A percentile compares a stretch with the other conserved stretches of the same genome.
Conservation (phyloP, 2,113 vertebrate species). For the Amia ocellicauda region DNA sequence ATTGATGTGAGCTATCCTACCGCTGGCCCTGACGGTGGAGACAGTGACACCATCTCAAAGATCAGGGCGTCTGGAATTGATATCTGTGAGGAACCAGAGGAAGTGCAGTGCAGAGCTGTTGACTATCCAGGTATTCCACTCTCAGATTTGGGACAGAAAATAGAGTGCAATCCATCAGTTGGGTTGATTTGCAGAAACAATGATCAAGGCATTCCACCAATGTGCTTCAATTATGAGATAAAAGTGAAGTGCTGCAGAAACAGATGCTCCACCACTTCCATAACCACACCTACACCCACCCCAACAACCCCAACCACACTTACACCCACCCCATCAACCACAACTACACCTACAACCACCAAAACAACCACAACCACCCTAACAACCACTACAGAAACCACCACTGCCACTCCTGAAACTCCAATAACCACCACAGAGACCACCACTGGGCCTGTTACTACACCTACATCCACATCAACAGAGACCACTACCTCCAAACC, state of each 20-base stretch:
- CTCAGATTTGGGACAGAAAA: conserved; percentile 36
- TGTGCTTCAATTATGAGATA: conserved; percentile 57
- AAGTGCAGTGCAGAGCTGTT: conserved; percentile 44
- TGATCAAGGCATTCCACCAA: conserved; percentile 41
- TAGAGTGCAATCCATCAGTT: conserved; percentile 41
- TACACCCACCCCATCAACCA: conserved; percentile 2
- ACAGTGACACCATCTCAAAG: conserved; percentile 48
- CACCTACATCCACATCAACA: neutral
- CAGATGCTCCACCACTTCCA: neutral
- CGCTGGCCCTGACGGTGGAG: conserved; percentile 36
- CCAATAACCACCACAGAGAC: neutral
- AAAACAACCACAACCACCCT: neutral
- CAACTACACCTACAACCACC: neutral
- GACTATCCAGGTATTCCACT: conserved; percentile 34
- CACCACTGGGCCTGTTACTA: neutral
- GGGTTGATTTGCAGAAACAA: conserved; percentile 60
- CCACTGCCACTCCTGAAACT: neutral
- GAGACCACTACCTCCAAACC: neutral
- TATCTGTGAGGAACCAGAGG: conserved; percentile 44
- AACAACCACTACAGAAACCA: too few species aligned
- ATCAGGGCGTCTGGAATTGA: conserved; percentile 38
- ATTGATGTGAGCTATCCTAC: conserved; percentile 50
- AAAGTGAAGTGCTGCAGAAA: conserved; percentile 42
- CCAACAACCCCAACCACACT: neutral
- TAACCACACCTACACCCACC: neutral